Percentiles rank a stretch among this genome's conserved stretches.
Conservation (phyloP, 2,888 invertebrate genomes). For the Druceiella hillmani region DNA sequence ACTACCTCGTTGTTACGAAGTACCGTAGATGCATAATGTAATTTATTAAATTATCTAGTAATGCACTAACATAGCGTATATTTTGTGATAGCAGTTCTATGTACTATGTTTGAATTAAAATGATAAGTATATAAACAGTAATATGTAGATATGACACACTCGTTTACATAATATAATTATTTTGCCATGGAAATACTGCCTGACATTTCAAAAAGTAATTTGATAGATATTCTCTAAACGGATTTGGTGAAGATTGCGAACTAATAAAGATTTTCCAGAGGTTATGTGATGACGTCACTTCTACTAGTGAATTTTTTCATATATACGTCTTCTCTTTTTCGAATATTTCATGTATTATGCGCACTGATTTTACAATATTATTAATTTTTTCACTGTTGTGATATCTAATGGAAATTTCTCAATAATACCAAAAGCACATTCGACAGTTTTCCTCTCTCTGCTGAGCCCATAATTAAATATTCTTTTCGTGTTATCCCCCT, state of each 20-base stretch:
- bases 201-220: not conserved
- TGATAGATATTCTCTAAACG: not conserved
- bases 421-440: not conserved
- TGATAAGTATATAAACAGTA: no score
- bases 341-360: not conserved
- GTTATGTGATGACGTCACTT: not conserved
- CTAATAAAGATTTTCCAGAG: not conserved
- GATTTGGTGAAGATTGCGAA: not conserved
- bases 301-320: not conserved
- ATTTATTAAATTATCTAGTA: no score
- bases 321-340: slow-evolving; percentile 1
- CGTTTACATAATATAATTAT: not conserved
- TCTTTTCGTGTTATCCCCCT: not conserved
- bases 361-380: not conserved
- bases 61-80: no score
- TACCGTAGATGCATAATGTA: no score
- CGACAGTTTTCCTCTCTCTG: slow-evolving; percentile 1
- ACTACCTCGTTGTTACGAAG: no score
- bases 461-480: not conserved
- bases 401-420: no score
- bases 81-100: no score
- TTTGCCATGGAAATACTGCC: not conserved
- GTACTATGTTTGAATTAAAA: no score
- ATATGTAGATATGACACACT: no score
- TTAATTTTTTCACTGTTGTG: no score